Evolutionary conservation across 2,888 invertebrate genomes (phyloP).

Genomic region (Chaetoderma sp.): DNA sequence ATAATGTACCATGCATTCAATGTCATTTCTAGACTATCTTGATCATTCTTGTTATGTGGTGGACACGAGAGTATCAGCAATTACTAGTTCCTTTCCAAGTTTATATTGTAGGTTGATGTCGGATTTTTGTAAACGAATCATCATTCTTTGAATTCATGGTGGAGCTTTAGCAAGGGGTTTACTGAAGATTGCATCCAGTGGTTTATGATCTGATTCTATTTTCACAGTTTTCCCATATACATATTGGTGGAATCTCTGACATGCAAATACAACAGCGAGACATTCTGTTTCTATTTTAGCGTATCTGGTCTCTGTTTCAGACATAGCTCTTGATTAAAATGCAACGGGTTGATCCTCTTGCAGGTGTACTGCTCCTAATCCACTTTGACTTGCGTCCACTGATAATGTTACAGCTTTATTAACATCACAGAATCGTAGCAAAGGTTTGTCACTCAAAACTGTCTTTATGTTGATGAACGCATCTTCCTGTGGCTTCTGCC

Average conservation of each 20-base stretch:
- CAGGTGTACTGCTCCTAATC: slow-evolving; percentile 29
- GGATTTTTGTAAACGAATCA: slow-evolving; percentile 31
- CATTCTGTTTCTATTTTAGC: slow-evolving; percentile 33
- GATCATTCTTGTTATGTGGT: no score
- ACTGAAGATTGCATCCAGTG: slow-evolving; percentile 22
- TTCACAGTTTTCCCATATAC: slow-evolving; percentile 19
- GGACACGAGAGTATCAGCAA: slow-evolving; percentile 32
- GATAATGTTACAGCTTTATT: no score
- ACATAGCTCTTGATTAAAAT: slow-evolving; percentile 21
- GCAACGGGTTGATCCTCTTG: slow-evolving; percentile 28
- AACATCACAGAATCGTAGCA: no score
- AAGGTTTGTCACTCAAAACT: slow-evolving; percentile 2
- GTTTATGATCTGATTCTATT: slow-evolving; percentile 28
- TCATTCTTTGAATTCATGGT: slow-evolving; percentile 30
- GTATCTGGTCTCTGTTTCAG: slow-evolving; percentile 19
- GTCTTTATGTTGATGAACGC: no score
- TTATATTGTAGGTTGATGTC: slow-evolving; percentile 22
- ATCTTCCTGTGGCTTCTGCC: no score
- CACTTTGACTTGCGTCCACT: no score
- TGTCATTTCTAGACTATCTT: no score
- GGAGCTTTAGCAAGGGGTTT: slow-evolving; percentile 25
- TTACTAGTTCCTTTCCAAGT: slow-evolving; percentile 28
- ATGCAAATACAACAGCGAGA: slow-evolving; percentile 33
- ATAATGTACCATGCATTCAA: no score
- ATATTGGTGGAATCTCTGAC: slow-evolving; percentile 26